These are phyloP conservation scores for Drosophila triauraria DNA, from an alignment of 1,140 invertebrate species.

Conservation along the genomic window DNA sequence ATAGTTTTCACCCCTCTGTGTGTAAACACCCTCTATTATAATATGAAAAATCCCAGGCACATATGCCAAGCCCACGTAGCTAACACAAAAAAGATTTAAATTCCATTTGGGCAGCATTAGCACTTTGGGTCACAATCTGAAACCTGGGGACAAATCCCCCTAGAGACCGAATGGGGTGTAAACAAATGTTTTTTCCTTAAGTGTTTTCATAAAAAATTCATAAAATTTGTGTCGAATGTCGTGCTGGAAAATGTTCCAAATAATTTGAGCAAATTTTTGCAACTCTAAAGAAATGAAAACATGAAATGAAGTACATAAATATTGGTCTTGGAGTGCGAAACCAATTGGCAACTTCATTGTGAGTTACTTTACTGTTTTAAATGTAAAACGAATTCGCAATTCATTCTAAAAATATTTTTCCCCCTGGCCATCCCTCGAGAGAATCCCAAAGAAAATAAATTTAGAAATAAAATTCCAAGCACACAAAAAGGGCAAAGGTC, in stretches of 20 bases:
- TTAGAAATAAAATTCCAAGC: constrained; percentile 67
- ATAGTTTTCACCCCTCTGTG: constrained; percentile 24
- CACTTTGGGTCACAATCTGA: constrained; percentile 60
- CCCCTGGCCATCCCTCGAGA: constrained; percentile 26
- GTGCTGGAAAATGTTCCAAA: neutral
- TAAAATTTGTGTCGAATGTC: constrained; percentile 32
- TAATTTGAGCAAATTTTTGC: constrained; percentile 20
- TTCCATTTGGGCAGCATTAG: constrained; percentile 70
- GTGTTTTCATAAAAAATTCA: constrained; percentile 67
- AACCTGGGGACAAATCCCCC: constrained; percentile 42
- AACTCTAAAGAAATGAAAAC: constrained; percentile 21
- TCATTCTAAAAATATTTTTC: constrained; percentile 13
- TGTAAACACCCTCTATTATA: neutral
- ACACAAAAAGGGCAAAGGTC: constrained; percentile 22
- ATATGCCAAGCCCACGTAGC: constrained; percentile 57
- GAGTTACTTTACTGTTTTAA: constrained; percentile 11
- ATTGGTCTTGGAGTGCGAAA: constrained; percentile 5
- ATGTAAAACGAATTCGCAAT: constrained; percentile 50
- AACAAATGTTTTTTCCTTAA: constrained; percentile 66
- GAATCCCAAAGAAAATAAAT: constrained; percentile 60
- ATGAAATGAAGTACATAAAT: constrained; percentile 41
- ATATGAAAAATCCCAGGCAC: constrained; percentile 22
- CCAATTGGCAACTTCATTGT: constrained; percentile 29
- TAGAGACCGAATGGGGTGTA: constrained; percentile 43
- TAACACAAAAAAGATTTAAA: constrained; percentile 76